A percentile compares a stretch with the other conserved stretches of the same genome.
Conservation (phyloP, 2,113 vertebrate genomes). For the Rousettus leschenaultii region DNA sequence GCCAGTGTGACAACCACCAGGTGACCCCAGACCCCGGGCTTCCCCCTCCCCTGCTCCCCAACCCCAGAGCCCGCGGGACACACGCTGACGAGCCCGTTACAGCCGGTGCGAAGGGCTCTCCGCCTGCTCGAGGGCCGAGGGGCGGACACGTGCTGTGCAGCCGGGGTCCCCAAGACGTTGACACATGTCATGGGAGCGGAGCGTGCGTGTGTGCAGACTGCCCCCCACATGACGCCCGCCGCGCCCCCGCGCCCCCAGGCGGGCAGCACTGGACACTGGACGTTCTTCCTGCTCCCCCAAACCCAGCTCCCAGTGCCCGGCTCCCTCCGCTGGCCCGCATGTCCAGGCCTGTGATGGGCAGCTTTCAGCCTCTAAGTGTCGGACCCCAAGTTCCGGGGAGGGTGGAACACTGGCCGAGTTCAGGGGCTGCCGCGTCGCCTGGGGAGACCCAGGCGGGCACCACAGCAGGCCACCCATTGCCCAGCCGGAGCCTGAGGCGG, state of each 20-base stretch:
- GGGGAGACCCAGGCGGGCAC: no score
- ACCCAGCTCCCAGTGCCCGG: no score
- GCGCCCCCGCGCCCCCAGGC: no score
- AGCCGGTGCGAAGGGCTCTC: not conserved
- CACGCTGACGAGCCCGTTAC: not conserved
- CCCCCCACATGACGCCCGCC: no score
- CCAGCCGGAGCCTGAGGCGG: no score
- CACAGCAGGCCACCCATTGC: no score
- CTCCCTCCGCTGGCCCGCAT: not conserved
- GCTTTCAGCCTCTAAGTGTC: not conserved
- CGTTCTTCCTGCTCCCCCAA: no score
- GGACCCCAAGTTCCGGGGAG: not conserved
- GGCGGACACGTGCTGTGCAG: not conserved
- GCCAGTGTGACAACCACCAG: rapidly evolving
- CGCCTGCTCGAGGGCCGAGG: not conserved
- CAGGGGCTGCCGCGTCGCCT: not conserved
- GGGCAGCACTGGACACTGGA: no score
- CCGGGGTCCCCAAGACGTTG: not conserved
- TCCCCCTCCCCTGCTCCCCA: not conserved
- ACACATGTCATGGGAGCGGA: not conserved
- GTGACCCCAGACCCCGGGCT: not conserved
- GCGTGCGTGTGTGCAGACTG: no score
- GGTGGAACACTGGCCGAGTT: not conserved
- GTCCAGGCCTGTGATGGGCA: not conserved
- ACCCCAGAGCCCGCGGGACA: no score